These are phyloP conservation scores for Coreius guichenoti DNA, from an alignment of 2,797 vertebrate genomes.

Conservation along the genomic window DNA sequence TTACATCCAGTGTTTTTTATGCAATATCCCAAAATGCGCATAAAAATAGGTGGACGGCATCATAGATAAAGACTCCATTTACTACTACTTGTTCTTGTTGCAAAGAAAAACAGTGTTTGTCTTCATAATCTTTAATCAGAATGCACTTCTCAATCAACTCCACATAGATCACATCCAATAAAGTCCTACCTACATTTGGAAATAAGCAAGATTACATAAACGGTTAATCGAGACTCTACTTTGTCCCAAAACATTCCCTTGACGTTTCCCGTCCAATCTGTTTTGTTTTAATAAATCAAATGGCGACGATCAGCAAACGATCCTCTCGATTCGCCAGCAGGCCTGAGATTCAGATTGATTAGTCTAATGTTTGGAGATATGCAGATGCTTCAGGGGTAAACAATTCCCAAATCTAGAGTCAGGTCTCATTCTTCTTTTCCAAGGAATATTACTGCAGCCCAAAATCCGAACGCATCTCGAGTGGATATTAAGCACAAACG, in stretches of 20 bases:
- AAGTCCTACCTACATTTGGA: background rate
- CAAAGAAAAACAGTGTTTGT: background rate
- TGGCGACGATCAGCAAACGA: conserved; percentile 58
- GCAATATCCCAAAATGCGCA: background rate
- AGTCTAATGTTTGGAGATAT: conserved; percentile 52
- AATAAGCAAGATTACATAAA: background rate
- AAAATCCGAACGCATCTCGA: background rate
- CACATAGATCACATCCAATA: background rate
- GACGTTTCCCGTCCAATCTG: background rate
- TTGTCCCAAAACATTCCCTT: background rate
- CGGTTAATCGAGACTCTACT: background rate
- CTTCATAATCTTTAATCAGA: background rate
- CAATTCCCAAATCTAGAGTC: conserved; percentile 61
- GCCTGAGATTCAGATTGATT: conserved; percentile 60
- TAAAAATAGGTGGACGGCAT: background rate
- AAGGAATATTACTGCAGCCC: conserved; percentile 18
- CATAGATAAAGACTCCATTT: background rate
- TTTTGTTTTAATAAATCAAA: conserved; percentile 66
- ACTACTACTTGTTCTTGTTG: too few species aligned
- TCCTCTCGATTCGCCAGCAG: conserved; percentile 61
- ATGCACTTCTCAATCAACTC: background rate
- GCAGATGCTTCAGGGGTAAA: conserved; percentile 61
- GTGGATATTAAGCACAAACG: conserved; percentile 59
- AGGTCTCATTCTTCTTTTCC: conserved; percentile 53
- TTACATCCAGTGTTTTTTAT: too few species aligned